phyloP scores from a whole-genome alignment of 2,888 invertebrate species.

The Xanthorhoe designata region DNA sequence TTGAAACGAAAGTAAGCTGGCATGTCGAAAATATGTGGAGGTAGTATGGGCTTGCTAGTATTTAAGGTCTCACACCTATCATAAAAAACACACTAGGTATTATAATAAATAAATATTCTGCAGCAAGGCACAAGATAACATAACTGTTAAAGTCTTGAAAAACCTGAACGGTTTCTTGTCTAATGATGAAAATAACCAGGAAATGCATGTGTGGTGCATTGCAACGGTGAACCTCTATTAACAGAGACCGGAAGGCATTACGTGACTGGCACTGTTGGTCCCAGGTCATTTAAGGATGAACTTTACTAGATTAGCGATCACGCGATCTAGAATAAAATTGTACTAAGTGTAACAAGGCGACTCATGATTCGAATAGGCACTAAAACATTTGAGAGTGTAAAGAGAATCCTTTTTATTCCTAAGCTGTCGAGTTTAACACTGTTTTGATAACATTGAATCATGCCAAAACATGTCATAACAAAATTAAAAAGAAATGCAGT shows the following conservation, averaged over 20 bases:
- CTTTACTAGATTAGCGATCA: constrained; percentile 29
- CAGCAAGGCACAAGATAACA: not conserved
- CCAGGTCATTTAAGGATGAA: constrained; percentile 41
- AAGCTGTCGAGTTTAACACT: too few species aligned
- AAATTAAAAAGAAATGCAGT: too few species aligned
- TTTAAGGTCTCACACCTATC: not conserved
- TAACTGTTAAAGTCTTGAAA: not conserved
- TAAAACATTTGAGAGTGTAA: too few species aligned
- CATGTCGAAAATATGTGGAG: not conserved
- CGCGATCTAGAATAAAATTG: constrained; percentile 8
- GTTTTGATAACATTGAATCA: too few species aligned
- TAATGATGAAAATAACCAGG: constrained; percentile 35
- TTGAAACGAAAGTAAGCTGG: constrained; percentile 43
- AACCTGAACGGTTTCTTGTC: constrained; percentile 21
- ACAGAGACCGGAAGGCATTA: constrained; percentile 68
- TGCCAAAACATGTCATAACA: too few species aligned
- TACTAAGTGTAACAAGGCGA: not conserved
- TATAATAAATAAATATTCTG: too few species aligned
- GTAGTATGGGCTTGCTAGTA: not conserved
- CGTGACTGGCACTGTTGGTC: constrained; percentile 61
- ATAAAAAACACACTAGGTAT: too few species aligned
- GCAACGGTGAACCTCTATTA: constrained; percentile 68
- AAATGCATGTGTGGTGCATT: constrained; percentile 42
- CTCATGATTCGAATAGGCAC: too few species aligned
- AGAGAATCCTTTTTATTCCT: too few species aligned